These are phyloP conservation scores for Apoderus coryli DNA, from an alignment of 2,888 invertebrate species.

Conservation along the genomic window DNA sequence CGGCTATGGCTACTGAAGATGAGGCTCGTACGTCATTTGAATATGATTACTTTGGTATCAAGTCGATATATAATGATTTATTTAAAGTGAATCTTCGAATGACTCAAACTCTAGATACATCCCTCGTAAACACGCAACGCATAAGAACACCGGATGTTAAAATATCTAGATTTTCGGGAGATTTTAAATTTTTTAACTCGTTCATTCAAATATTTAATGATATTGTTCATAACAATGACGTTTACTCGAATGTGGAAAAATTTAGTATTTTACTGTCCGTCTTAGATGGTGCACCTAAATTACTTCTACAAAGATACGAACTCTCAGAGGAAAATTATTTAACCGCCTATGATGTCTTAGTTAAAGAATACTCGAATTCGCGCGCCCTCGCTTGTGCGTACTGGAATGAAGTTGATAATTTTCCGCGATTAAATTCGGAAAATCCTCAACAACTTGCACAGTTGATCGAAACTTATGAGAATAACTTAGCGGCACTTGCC, in stretches of 20 bases:
- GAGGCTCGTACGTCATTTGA: too few relatives aligned
- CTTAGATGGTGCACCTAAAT: constrained; percentile 1
- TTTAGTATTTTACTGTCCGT: neutral
- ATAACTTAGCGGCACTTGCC: neutral
- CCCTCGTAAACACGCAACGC: too few relatives aligned
- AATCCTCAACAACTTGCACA: neutral
- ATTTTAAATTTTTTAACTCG: constrained; percentile 1
- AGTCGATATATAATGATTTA: too few relatives aligned
- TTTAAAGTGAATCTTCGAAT: too few relatives aligned
- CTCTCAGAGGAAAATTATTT: neutral
- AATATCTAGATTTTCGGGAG: neutral
- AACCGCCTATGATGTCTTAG: neutral
- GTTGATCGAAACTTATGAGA: neutral
- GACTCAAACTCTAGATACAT: too few relatives aligned
- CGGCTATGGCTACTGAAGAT: too few relatives aligned
- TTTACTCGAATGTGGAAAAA: neutral
- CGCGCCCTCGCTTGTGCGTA: neutral
- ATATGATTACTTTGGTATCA: too few relatives aligned
- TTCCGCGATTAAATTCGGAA: neutral
- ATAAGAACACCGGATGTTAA: too few relatives aligned
- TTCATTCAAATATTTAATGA: neutral
- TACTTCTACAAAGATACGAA: neutral
- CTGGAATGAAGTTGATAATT: neutral
- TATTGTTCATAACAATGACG: neutral
- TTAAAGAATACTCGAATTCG: neutral